Evolutionary conservation across 2,113 vertebrate species (phyloP).

Genomic region (Plecotus auritus): DNA sequence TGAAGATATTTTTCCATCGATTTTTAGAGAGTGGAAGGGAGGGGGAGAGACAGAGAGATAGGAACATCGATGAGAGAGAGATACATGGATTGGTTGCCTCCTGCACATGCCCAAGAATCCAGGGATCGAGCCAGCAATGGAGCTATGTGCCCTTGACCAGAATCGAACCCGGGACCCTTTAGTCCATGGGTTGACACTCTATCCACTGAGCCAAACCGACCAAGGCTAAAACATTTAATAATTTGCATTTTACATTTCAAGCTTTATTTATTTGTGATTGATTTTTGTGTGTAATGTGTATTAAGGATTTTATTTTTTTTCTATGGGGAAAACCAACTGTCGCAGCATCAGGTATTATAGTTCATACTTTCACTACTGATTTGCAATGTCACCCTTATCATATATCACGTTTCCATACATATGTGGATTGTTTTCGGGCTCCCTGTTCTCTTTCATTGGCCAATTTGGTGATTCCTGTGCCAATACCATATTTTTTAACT

Average conservation of each 20-base stretch:
- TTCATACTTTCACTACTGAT: not conserved
- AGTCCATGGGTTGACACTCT: too few species aligned
- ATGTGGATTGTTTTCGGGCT: not conserved
- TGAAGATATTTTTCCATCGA: too few species aligned
- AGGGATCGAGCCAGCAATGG: too few species aligned
- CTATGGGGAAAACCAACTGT: not conserved
- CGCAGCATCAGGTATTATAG: not conserved
- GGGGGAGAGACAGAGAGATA: not conserved
- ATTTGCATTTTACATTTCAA: slow-evolving; percentile 28
- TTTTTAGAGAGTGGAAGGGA: not conserved
- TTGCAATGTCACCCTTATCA: not conserved
- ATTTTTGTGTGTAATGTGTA: not conserved
- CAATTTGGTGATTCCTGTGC: not conserved
- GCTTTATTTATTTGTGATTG: slow-evolving; percentile 19
- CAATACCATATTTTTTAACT: not conserved
- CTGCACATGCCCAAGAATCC: too few species aligned
- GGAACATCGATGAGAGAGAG: too few species aligned
- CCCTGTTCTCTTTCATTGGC: not conserved
- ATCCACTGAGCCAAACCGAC: too few species aligned
- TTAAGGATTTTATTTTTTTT: slow-evolving; percentile 11
- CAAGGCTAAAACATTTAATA: not conserved
- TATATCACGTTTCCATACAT: not conserved
- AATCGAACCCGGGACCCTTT: too few species aligned
- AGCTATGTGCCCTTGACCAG: too few species aligned
- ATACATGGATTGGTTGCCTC: too few species aligned